These are phyloP conservation scores for Casuarius casuarius DNA, from an alignment of 2,113 vertebrate species.

Conservation along the genomic window DNA sequence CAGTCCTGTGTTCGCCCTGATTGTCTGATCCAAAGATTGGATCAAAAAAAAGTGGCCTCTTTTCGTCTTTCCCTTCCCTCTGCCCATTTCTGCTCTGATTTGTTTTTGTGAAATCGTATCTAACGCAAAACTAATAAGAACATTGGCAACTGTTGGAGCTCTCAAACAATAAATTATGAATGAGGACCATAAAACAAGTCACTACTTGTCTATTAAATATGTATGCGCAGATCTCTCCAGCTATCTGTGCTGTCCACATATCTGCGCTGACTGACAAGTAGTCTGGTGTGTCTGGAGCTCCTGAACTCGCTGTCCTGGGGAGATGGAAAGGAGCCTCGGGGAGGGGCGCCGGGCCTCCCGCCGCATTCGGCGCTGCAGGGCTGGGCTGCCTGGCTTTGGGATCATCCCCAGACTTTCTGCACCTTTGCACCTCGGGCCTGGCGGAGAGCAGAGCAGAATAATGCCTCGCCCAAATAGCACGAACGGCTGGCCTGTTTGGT, in stretches of 20 bases:
- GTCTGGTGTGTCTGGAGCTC: background rate
- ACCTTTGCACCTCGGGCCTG: background rate
- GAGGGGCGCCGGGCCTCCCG: background rate
- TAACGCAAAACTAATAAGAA: background rate
- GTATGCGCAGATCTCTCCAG: background rate
- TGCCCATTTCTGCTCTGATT: background rate
- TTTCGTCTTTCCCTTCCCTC: background rate
- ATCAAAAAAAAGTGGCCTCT: background rate
- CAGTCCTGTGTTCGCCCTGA: background rate
- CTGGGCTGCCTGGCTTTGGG: background rate
- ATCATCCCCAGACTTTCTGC: background rate
- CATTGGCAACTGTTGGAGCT: background rate
- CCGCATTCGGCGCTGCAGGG: accelerated
- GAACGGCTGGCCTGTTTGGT: background rate
- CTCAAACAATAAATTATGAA: background rate
- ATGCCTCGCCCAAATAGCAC: background rate
- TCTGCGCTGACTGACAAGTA: background rate
- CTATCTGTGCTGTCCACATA: background rate
- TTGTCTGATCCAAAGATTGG: background rate
- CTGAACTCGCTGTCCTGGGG: background rate
- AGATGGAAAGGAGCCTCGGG: background rate
- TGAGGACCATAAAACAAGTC: background rate
- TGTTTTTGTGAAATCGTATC: background rate
- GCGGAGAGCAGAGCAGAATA: background rate
- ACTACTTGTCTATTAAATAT: background rate